Base-by-base conservation (phyloP, 2,888 invertebrate genomes). In the Achlya flavicornis region DNA sequence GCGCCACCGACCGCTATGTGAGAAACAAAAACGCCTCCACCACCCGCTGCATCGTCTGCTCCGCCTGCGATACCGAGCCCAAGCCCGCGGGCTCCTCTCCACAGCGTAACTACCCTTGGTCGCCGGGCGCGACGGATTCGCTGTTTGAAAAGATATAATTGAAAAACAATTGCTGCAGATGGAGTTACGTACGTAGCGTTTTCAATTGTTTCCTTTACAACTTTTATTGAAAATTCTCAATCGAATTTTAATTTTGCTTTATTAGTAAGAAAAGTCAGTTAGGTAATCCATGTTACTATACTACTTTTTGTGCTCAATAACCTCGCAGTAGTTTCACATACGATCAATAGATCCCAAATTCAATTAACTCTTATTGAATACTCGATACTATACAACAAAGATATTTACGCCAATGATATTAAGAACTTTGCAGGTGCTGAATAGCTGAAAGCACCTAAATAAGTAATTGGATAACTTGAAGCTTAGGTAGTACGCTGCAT, bases 21-120 rank as follows among this genome's bases (percentile, higher is more conserved):
- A 41, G 94, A 94, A 64, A 94, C 89, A 68, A 94, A 94, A 63
- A 94, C 90, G 53, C 93, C 93, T 12, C 87, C 92, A n/a, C 93
- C 93, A 0, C 92, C 93, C 16, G 92, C 90, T 14, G 89, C 92
- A 59, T 94, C 93, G 68, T 94, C 94, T 53, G 92, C 88, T 62
- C 94, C 94, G 4, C 94, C 94, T 1, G 94, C 94, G 64, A 94
- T 91, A 1, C 94, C 94, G 1, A 94, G 81, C 0, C 94, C 94
- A 2, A 94, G 75, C 0, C 94, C 94, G 32, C 93, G 88, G 6
- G 84, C 86, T 10, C 94, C 94, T 69, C 94, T 81, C 88, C 93
- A 93, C 64, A 94, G 71, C 32, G 90, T 89, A 62, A 94, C 94
- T 48, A 92, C 90, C 72, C 90, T 83, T 4, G 93, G 92, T 38